Evolutionary conservation across 1,140 invertebrate species (phyloP).

Genomic region (Drosophila serrata): DNA sequence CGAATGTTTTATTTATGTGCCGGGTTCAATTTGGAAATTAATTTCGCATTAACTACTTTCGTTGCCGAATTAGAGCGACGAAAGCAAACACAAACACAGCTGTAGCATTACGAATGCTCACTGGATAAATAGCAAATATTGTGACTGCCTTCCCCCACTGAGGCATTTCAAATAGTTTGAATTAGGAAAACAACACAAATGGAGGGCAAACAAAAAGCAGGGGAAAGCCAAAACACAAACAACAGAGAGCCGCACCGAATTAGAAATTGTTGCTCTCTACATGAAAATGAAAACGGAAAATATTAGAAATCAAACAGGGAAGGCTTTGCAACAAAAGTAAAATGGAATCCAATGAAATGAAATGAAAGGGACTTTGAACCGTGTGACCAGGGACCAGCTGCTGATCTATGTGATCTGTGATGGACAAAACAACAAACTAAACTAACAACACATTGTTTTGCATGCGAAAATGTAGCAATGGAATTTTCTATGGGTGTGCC

Average conservation of each 20-base stretch:
- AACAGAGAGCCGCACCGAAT: constrained; percentile 32
- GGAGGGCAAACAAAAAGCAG: constrained; percentile 15
- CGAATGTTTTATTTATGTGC: constrained; percentile 75
- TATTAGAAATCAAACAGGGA: constrained; percentile 53
- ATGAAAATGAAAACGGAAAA: constrained; percentile 65
- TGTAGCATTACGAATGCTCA: constrained; percentile 25
- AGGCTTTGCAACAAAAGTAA: constrained; percentile 9
- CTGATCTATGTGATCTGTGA: constrained; percentile 49
- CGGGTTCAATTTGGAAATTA: constrained; percentile 61
- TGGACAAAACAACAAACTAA: constrained; percentile 34
- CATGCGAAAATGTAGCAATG: constrained; percentile 58
- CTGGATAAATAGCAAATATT: constrained; percentile 44
- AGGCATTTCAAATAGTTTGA: constrained; percentile 37
- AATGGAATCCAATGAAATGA: constrained; percentile 17
- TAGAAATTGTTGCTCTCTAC: constrained; percentile 58
- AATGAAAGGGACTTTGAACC: constrained; percentile 32
- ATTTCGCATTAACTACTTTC: constrained; percentile 58
- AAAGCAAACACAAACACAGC: constrained; percentile 21
- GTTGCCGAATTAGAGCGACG: constrained; percentile 28
- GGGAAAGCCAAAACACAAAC: constrained; percentile 19
- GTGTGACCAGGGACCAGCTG: constrained; percentile 56
- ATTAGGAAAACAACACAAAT: constrained; percentile 37
- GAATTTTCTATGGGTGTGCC: constrained; percentile 44
- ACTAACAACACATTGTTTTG: constrained; percentile 32
- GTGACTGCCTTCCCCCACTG: background rate